Percentiles rank a stretch among this genome's conserved stretches.
Conservation (phyloP, 2,113 vertebrate genomes). For the Psittacus erithacus region DNA sequence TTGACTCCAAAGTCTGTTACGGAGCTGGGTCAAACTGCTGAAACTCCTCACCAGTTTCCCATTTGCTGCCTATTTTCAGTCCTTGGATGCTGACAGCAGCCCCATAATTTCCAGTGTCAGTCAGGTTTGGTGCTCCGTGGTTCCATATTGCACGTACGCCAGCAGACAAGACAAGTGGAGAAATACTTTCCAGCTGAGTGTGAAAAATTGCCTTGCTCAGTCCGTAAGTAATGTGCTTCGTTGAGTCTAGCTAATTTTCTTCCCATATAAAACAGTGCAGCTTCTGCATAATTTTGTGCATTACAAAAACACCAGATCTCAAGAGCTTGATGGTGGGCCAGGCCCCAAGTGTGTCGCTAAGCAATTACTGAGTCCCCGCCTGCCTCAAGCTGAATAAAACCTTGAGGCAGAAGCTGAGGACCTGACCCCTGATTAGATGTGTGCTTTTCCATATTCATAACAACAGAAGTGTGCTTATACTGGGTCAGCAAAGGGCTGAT, state of each 20-base stretch:
- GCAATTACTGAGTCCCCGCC: slow-evolving; percentile 8
- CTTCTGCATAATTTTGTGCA: slow-evolving; percentile 45
- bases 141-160: neutral
- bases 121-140: neutral
- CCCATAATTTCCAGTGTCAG: neutral
- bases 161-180: slow-evolving; percentile 39
- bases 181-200: slow-evolving; percentile 49
- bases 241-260: slow-evolving; percentile 37
- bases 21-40: neutral
- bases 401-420: slow-evolving; percentile 32
- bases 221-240: neutral
- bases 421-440: slow-evolving; percentile 46
- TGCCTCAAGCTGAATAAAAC: slow-evolving; percentile 34
- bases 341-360: slow-evolving; percentile 17
- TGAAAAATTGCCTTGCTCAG: slow-evolving; percentile 21
- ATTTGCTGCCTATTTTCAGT: slow-evolving; percentile 45
- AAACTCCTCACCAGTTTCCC: slow-evolving; percentile 4
- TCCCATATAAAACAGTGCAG: slow-evolving; percentile 2
- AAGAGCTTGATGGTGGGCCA: slow-evolving; percentile 39
- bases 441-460: slow-evolving; percentile 56
- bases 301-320: neutral
- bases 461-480: neutral
- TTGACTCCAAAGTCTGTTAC: neutral
- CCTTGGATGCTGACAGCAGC: slow-evolving; percentile 15
- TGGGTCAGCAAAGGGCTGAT: slow-evolving; percentile 42